A percentile compares a stretch with the other conserved stretches of the same genome.
These are phyloP conservation scores for Argyresthia goedartella DNA, from an alignment of 2,888 invertebrate genomes.

Conservation along the genomic window DNA sequence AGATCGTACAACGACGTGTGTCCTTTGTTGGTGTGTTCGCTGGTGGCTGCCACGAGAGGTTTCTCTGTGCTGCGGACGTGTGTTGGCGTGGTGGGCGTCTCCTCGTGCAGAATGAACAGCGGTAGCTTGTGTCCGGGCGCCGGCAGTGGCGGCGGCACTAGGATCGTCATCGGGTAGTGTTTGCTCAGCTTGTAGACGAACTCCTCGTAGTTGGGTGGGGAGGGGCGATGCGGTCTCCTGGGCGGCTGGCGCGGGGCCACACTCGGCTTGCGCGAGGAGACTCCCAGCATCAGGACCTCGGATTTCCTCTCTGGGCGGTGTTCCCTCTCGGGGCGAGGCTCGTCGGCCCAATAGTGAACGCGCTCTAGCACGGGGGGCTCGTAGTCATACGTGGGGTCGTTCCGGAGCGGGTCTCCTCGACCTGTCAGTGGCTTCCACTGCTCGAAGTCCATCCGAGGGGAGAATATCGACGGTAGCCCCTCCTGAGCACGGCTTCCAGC, in stretches of 20 bases:
- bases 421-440: constrained; percentile 86
- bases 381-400: constrained; percentile 88
- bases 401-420: constrained; percentile 84
- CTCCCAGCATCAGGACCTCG: constrained; percentile 78
- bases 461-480: constrained; percentile 63
- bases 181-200: constrained; percentile 64
- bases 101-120: constrained; percentile 37
- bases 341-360: constrained; percentile 85
- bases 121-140: constrained; percentile 49
- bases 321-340: constrained; percentile 66
- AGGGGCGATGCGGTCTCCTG: constrained; percentile 27
- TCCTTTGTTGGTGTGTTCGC: constrained; percentile 20
- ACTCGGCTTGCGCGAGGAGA: constrained; percentile 77
- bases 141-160: constrained; percentile 77
- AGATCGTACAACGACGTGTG: constrained; percentile 59
- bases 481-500: constrained; percentile 27
- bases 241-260: constrained; percentile 59
- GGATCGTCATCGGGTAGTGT: constrained; percentile 74
- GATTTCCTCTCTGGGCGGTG: constrained; percentile 70
- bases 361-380: constrained; percentile 84
- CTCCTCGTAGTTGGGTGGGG: constrained; percentile 56
- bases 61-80: constrained; percentile 26
- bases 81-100: constrained; percentile 20
- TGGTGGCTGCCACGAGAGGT: constrained; percentile 21
- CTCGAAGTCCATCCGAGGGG: constrained; percentile 85